Conservation (phyloP, 2,888 invertebrate species). For the Leptopterna dolabrata region DNA sequence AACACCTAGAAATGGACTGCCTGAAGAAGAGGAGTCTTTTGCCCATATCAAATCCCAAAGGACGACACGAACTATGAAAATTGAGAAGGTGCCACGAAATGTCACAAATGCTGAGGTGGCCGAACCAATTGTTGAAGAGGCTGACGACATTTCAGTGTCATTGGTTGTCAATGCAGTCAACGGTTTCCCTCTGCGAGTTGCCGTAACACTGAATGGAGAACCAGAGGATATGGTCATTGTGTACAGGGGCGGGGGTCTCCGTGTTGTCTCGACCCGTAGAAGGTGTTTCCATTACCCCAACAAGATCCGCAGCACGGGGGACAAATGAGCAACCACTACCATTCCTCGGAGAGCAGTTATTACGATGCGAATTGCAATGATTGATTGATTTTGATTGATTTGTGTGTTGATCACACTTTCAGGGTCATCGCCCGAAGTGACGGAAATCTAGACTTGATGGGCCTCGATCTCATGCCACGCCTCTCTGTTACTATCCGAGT, state of each 20-base stretch:
- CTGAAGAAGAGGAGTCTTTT: not conserved
- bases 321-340: not conserved
- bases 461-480: not conserved
- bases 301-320: not conserved
- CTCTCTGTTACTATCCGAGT: not conserved
- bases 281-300: not conserved
- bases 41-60: not conserved
- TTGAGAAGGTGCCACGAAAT: no score
- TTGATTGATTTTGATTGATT: no score
- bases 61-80: not conserved
- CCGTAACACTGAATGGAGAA: not conserved
- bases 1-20: not conserved
- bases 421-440: not conserved
- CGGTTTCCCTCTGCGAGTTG: not conserved
- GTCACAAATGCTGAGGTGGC: no score
- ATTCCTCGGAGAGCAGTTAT: not conserved
- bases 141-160: not conserved
- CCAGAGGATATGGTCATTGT: not conserved
- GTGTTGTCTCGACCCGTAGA: not conserved
- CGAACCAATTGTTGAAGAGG: not conserved
- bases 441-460: not conserved
- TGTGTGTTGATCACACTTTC: not conserved
- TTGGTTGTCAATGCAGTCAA: not conserved
- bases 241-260: not conserved
- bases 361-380: not conserved